Base-by-base conservation (phyloP, 2,888 invertebrate species). In the Epiblema foenella region DNA sequence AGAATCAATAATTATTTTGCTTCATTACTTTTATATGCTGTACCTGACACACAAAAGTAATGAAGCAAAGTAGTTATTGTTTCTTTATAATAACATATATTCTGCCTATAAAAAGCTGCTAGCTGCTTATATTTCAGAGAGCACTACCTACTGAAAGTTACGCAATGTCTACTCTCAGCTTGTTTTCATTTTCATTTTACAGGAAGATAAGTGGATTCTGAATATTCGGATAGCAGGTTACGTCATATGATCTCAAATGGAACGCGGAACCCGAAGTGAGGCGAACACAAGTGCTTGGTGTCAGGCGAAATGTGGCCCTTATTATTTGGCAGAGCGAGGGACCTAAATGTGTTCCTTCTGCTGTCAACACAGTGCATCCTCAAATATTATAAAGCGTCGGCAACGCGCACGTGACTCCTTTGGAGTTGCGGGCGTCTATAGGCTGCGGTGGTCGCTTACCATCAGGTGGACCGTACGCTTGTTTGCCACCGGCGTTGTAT, bases 211-310 rank as follows among this genome's bases (percentile, higher is more conserved):
- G 37, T 68, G 77, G 77, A 75, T 62, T 66, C 49, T 60, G 68
- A 71, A n/a, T 46, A 8, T 8, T 46, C n/a, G n/a, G 7, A n/a
- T 65, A 58, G 74, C 71, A 64, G 51, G 72, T 60, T 64, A 58
- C 65, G 62, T 73, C 62, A 70, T 68, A 69, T 62, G 17, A 72
- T 70, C 74, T 72, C 64, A 65, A 12, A 71, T 71, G 80, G 84
- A 82, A 86, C 79, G 85, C 85, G 86, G 86, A 86, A 87, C 75
- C 74, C 52, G 64, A 71, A 71, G 71, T 67, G 66, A 67, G 67
- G 37, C 56, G 66, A 42, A 37, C 66, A 56, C 60, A 57, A 71
- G 67, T 67, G 66, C 42, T 18, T 56, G 59, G 59, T 66, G 66
- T 66, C 60, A 54, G 60, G 56, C 57, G 68, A 83, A 81, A 73